Base-by-base conservation (phyloP, 2,113 vertebrate species). In the Grallaria varia region DNA sequence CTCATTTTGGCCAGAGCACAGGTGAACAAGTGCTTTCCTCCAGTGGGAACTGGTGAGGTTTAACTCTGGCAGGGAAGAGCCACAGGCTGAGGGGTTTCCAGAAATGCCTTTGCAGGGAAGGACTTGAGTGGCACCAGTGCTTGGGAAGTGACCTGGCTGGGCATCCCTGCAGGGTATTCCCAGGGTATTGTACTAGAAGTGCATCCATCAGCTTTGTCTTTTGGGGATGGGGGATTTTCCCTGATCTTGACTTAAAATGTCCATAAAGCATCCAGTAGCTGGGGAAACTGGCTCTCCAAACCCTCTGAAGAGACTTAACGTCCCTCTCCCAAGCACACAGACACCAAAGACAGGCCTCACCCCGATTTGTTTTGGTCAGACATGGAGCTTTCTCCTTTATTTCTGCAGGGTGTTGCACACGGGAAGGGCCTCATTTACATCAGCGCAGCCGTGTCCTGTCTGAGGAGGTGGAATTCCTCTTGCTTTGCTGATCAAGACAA, bases 361-460 rank as follows among this genome's bases (percentile, higher is more conserved):
- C 18, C 72, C 20, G 22, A 6, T 0, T 4, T 35, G 5, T 2
- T 84, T 87, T 71, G 75, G 63, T 91, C 85, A 90, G 79, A 93
- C 59, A 88, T 73, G 91, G 95, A 95, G 92, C 75, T 96, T 96
- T 96, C 92, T 95, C 93, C 90, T 97, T 96, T 97, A 96, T 97
- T 97, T 97, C 95, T 96, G 95, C 91, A 93, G 78, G 3, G 64
- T 82, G 93, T 71, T 74, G 81, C 87, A 77, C 92, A 87, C 31
- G 16, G 15, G 74, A 86, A 63, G 95, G 90, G 85, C 92, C 91
- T 85, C 78, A 0, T 53, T 96, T 60, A 86, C 95, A 96, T 88
- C 85, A 95, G 78, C 78, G 14, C 67, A 79, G 93, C 42, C 64
- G 4, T 33, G 94, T 64, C 91, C 91, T 73, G 89, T 11, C 84